Evolutionary conservation across 2,888 invertebrate genomes (phyloP).

Genomic region (Cenopis cana): DNA sequence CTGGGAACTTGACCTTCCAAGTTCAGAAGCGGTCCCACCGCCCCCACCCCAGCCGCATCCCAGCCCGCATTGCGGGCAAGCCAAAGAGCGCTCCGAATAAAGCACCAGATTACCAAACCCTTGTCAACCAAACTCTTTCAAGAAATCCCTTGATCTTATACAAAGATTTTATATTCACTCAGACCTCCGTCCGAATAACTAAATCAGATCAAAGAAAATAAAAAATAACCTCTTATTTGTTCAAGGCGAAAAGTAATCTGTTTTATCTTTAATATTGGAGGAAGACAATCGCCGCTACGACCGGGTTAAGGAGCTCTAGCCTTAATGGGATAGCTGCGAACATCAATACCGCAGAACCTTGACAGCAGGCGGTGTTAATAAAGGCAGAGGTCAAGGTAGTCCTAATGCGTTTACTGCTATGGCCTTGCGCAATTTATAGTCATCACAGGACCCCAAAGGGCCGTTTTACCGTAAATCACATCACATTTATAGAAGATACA

Average conservation of each 20-base stretch:
- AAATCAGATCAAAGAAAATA: slow-evolving; percentile 18
- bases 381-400: slow-evolving; percentile 69
- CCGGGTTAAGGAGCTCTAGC: slow-evolving; percentile 55
- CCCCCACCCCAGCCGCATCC: slow-evolving; percentile 57
- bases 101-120: slow-evolving; percentile 58
- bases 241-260: slow-evolving; percentile 57
- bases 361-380: slow-evolving; percentile 62
- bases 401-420: slow-evolving; percentile 67
- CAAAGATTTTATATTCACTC: slow-evolving; percentile 26
- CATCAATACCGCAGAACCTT: slow-evolving; percentile 66
- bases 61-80: slow-evolving; percentile 80
- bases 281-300: slow-evolving; percentile 60
- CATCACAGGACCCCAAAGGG: slow-evolving; percentile 59
- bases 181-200: slow-evolving; percentile 17
- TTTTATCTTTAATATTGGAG: slow-evolving; percentile 42
- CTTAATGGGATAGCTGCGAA: slow-evolving; percentile 59
- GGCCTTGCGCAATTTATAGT: slow-evolving; percentile 70
- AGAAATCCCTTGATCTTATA: slow-evolving; percentile 53
- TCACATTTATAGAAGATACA: slow-evolving; percentile 53
- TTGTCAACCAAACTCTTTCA: slow-evolving; percentile 51
- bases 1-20: slow-evolving; percentile 78
- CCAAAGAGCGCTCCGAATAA: slow-evolving; percentile 69
- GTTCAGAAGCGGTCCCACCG: slow-evolving; percentile 65
- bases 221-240: slow-evolving; percentile 29
- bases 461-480: slow-evolving; percentile 57